phyloP scores from a whole-genome alignment of 2,113 vertebrate genomes.

The Poecilia latipinna region DNA sequence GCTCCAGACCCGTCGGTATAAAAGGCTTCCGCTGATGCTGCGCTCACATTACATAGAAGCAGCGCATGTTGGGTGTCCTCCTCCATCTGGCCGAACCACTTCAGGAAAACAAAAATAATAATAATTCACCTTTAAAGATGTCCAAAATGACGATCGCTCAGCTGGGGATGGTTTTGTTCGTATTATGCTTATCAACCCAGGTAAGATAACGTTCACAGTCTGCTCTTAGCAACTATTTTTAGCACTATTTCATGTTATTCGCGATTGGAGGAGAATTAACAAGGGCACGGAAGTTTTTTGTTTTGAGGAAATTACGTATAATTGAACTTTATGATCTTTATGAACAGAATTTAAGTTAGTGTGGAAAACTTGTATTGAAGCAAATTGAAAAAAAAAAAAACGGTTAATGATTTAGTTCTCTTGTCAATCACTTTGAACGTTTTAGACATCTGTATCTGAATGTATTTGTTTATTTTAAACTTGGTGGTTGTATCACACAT shows the following conservation, averaged over 20 bases:
- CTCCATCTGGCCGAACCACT: conserved; percentile 44
- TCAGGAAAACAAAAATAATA: conserved; percentile 4
- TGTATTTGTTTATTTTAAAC: not conserved
- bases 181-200: conserved; percentile 77
- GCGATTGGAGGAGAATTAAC: not conserved
- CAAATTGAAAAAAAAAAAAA: too few species aligned
- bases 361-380: too few species aligned
- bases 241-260: not conserved
- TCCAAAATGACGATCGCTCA: conserved; percentile 68
- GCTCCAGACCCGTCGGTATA: conserved; percentile 68
- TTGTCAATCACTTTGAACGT: not conserved
- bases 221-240: not conserved
- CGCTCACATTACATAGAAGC: conserved; percentile 52
- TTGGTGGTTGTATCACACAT: not conserved
- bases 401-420: not conserved
- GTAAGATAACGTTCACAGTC: conserved; percentile 50
- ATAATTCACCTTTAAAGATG: conserved; percentile 54
- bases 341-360: not conserved
- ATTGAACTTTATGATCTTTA: not conserved
- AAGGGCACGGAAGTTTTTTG: not conserved
- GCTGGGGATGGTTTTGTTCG: conserved; percentile 71
- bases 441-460: not conserved
- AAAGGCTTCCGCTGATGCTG: conserved; percentile 56
- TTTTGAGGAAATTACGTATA: not conserved
- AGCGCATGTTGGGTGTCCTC: conserved; percentile 31